Evolutionary conservation across 2,797 vertebrate species (phyloP).

Genomic region (Sebastes alutus): DNA sequence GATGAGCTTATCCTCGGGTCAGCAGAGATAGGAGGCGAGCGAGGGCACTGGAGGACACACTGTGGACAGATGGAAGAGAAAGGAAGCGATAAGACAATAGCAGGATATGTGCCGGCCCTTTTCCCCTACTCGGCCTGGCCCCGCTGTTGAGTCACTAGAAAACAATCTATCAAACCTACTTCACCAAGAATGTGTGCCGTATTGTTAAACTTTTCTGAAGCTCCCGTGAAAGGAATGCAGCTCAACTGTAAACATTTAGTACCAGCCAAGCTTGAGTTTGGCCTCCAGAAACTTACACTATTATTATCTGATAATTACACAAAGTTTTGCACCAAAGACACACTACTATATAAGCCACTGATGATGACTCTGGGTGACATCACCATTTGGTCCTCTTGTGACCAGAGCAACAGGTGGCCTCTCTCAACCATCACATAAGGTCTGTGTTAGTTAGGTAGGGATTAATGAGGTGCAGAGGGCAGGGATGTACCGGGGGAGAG

Average conservation of each 20-base stretch:
- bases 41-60: slow-evolving; percentile 61
- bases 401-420: slow-evolving; percentile 72
- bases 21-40: slow-evolving; percentile 41
- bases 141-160: slow-evolving; percentile 51
- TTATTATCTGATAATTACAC: not conserved
- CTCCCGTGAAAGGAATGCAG: slow-evolving; percentile 42
- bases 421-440: slow-evolving; percentile 63
- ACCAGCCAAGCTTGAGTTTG: slow-evolving; percentile 2
- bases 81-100: slow-evolving; percentile 74
- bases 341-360: not conserved
- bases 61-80: slow-evolving; percentile 75
- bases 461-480: slow-evolving; percentile 74
- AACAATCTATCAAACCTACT: slow-evolving; percentile 40
- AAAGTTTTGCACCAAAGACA: not conserved
- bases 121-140: slow-evolving; percentile 39
- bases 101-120: slow-evolving; percentile 68
- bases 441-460: slow-evolving; percentile 60
- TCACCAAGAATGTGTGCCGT: slow-evolving; percentile 11
- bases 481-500: slow-evolving; percentile 61
- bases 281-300: not conserved
- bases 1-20: slow-evolving; percentile 56
- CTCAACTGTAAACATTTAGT: slow-evolving; percentile 16
- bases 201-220: slow-evolving; percentile 32
- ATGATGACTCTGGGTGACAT: slow-evolving; percentile 24
- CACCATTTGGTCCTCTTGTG: slow-evolving; percentile 10